Percentiles rank a stretch among this genome's conserved stretches.
Conservation (phyloP, 1,140 invertebrate genomes). For the Odontomachus brunneus region DNA sequence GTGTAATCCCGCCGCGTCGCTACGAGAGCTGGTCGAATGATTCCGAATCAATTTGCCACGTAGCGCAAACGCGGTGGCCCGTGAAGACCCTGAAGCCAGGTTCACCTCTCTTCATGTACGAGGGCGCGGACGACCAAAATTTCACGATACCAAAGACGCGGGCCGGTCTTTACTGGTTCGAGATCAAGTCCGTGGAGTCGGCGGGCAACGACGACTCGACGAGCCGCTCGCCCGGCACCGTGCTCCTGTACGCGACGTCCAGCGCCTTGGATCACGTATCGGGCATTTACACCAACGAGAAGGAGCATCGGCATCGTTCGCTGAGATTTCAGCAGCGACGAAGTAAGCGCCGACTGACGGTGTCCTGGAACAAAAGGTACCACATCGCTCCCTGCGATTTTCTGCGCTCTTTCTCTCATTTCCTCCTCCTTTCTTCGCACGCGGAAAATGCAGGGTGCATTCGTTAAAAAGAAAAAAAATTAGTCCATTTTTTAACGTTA, state of each 20-base stretch:
- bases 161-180: slow-evolving; percentile 84
- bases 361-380: slow-evolving; percentile 84
- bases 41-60: slow-evolving; percentile 34
- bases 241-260: slow-evolving; percentile 82
- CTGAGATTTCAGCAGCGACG: slow-evolving; percentile 82
- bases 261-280: slow-evolving; percentile 78
- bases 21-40: slow-evolving; percentile 8
- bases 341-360: slow-evolving; percentile 80
- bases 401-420: too few species aligned
- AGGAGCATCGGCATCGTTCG: slow-evolving; percentile 74
- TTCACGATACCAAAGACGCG: slow-evolving; percentile 81
- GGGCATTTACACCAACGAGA: slow-evolving; percentile 72
- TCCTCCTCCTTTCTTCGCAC: too few species aligned
- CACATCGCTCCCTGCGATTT: too few species aligned
- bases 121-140: slow-evolving; percentile 82
- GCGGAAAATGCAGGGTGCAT: too few species aligned
- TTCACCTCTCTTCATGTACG: slow-evolving; percentile 81
- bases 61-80: slow-evolving; percentile 80
- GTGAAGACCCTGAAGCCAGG: slow-evolving; percentile 82
- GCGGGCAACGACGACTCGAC: slow-evolving; percentile 63
- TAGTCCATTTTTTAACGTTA: too few species aligned
- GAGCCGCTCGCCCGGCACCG: slow-evolving; percentile 77
- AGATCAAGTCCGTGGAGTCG: slow-evolving; percentile 79
- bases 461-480: too few species aligned
- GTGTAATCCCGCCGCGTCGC: background rate